These are phyloP conservation scores for Campylorhamphus procurvoides DNA, from an alignment of 2,113 vertebrate species.

Conservation along the genomic window DNA sequence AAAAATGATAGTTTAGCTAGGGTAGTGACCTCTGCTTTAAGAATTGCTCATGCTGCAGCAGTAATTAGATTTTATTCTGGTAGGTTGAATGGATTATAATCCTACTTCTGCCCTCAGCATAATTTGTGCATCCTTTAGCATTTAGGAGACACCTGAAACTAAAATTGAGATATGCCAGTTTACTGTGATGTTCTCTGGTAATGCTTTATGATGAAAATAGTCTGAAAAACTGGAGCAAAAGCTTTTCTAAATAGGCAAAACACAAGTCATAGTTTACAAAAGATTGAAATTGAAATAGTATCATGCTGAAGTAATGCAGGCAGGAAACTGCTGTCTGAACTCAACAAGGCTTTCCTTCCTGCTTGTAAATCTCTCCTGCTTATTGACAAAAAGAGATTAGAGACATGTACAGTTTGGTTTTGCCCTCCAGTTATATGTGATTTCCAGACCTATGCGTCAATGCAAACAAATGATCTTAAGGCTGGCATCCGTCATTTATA, in stretches of 20 bases:
- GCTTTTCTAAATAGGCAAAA: slow-evolving; percentile 56
- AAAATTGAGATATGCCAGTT: neutral
- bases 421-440: slow-evolving; percentile 59
- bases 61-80: neutral
- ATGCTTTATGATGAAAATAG: neutral
- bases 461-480: slow-evolving; percentile 30
- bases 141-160: neutral
- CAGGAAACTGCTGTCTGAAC: slow-evolving; percentile 75
- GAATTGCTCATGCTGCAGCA: neutral
- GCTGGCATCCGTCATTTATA: neutral
- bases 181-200: neutral
- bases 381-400: slow-evolving; percentile 74
- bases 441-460: neutral
- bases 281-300: slow-evolving; percentile 69
- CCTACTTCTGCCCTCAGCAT: neutral
- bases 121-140: neutral
- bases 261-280: slow-evolving; percentile 62
- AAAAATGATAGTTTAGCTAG: neutral
- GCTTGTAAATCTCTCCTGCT: slow-evolving; percentile 74
- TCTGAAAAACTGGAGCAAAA: slow-evolving; percentile 49
- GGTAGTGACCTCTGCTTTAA: neutral
- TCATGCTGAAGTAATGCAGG: slow-evolving; percentile 68
- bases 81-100: neutral
- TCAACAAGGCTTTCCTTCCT: slow-evolving; percentile 76
- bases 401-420: slow-evolving; percentile 57